Base-by-base conservation (phyloP, 1,140 invertebrate species). In the Temnothorax nylanderi region DNA sequence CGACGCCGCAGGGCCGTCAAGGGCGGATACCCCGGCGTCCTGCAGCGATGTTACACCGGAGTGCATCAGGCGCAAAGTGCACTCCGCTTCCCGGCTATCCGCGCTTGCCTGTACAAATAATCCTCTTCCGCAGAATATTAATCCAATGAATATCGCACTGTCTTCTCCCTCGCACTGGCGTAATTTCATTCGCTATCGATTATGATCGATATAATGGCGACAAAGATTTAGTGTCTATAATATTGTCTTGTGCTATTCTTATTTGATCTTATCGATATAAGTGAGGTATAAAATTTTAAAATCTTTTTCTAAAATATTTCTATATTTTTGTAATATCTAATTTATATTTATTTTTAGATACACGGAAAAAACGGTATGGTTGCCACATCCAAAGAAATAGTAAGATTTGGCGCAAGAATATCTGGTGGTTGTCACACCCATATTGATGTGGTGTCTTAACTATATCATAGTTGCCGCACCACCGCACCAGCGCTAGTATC, bases 1-100 rank as follows among this genome's bases (percentile, higher is more conserved):
- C 75, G 74, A 80, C 51, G 85, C 64, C 75, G 76, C 32, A 80
- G 71, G 75, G 75, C 62, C 76, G 85, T 86, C 76, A 80, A 86
- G 64, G 67, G 47, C 58, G 67, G 60, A 82, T 60, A 49, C 51
- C 47, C 47, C 56, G 71, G 21, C 44, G 26, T 87, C 67, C 80
- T 69, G 64, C 81, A 75, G 62, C 51, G 82, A 84, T 62, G 82
- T 86, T 77, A 69, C 62, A 58, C 32, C 72, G 32, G 44, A 80
- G 72, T 78, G 74, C 82, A 88, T 72, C 82, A 65, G 26, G 44
- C 51, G 72, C 72, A 58, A 81, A 77, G 82, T 75, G 86, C 86
- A 75, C 51, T 88, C 65, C 34, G 86, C 75, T 69, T 51, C 41
- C 54, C 51, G n/a, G 32, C 13, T 54, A 80, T 58, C 10, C 76